Conservation (phyloP, 2,888 invertebrate species). For the Pteria penguin region DNA sequence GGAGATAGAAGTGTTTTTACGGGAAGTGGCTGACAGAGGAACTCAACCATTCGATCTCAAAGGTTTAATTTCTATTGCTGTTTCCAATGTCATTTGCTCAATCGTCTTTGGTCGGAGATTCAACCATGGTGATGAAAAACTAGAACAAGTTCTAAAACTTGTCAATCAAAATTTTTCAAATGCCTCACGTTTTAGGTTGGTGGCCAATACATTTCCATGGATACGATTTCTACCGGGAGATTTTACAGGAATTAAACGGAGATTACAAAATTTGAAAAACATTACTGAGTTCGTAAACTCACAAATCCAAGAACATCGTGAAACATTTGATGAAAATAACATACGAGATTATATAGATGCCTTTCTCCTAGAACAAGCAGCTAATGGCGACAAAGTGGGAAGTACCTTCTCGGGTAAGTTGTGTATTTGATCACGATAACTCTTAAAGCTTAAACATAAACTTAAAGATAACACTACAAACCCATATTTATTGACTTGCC, state of each 20-base stretch:
- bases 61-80: neutral
- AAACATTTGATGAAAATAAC: conserved; percentile 45
- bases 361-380: conserved; percentile 10
- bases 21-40: conserved; percentile 10
- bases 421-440: no score
- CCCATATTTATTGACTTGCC: no score
- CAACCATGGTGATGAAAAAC: conserved; percentile 18
- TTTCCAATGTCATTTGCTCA: conserved; percentile 30
- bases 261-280: conserved; percentile 18
- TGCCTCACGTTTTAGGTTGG: neutral
- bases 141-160: conserved; percentile 5
- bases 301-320: conserved; percentile 36
- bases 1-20: conserved; percentile 15
- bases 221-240: conserved; percentile 56
- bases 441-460: no score
- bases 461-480: no score
- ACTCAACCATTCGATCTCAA: conserved; percentile 3
- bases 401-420: neutral
- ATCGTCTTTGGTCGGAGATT: conserved; percentile 32
- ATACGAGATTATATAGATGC: conserved; percentile 54
- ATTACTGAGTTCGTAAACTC: conserved; percentile 26
- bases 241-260: conserved; percentile 43
- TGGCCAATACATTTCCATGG: conserved; percentile 36
- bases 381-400: neutral
- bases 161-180: neutral